Evolutionary conservation across 2,888 invertebrate genomes (phyloP).

Genomic region (Octodonta nipae): DNA sequence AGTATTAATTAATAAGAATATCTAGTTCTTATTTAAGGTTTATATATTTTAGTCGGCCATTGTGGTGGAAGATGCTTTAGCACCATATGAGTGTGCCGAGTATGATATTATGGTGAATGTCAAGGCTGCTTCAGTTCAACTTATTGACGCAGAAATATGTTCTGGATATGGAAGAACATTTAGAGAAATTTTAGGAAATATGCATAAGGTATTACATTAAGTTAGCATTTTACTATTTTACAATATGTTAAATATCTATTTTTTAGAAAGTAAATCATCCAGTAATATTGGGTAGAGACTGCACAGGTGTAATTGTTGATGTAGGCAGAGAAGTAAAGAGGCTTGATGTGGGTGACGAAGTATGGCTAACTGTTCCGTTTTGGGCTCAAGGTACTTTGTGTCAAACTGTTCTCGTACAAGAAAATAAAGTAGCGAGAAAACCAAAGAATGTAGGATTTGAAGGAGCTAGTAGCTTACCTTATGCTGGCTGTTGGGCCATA

Average conservation of each 20-base stretch:
- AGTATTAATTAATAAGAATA: too few species aligned
- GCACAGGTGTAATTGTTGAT: constrained; percentile 47
- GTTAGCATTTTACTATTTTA: too few species aligned
- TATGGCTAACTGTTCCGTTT: constrained; percentile 44
- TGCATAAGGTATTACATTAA: constrained; percentile 25
- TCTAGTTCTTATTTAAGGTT: too few species aligned
- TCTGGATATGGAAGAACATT: constrained; percentile 39
- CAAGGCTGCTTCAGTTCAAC: constrained; percentile 46
- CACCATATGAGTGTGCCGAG: constrained; percentile 39
- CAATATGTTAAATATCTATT: too few species aligned
- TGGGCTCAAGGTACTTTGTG: constrained; percentile 46
- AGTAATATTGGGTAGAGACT: constrained; percentile 47
- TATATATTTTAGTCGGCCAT: constrained; percentile 36
- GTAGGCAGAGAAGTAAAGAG: constrained; percentile 44
- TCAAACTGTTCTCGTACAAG: constrained; percentile 42
- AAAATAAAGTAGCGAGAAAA: constrained; percentile 38
- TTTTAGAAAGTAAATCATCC: too few species aligned
- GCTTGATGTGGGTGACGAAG: constrained; percentile 50
- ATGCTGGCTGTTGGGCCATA: constrained; percentile 45
- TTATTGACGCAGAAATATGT: constrained; percentile 45
- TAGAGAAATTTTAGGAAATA: constrained; percentile 23
- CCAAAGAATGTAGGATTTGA: constrained; percentile 43
- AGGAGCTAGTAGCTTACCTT: constrained; percentile 47
- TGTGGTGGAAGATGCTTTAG: constrained; percentile 40
- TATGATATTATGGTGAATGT: constrained; percentile 48